Evolutionary conservation across 2,888 invertebrate species (phyloP).

Genomic region (Cephus rjabovi): DNA sequence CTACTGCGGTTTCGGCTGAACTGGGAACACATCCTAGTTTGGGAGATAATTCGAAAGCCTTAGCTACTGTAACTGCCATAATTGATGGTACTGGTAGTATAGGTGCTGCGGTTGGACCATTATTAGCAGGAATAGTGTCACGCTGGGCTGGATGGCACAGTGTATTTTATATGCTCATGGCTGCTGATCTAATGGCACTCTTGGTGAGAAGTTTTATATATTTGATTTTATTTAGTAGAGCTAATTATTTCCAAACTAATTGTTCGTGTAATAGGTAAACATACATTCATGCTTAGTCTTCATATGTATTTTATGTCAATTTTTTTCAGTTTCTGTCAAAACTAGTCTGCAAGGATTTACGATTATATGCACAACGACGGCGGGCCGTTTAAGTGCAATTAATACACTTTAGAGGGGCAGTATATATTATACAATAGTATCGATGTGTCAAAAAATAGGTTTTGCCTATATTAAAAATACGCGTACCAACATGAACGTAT

Average conservation of each 20-base stretch:
- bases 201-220: slow-evolving; percentile 66
- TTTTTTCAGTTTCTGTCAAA: slow-evolving; percentile 63
- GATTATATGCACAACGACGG: slow-evolving; percentile 47
- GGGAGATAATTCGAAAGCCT: slow-evolving; percentile 85
- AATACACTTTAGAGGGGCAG: not conserved
- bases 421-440: not conserved
- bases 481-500: not conserved
- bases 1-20: slow-evolving; percentile 96
- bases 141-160: slow-evolving; percentile 78
- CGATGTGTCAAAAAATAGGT: not conserved
- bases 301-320: slow-evolving; percentile 15
- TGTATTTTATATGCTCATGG: slow-evolving; percentile 92
- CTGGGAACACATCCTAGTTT: slow-evolving; percentile 89
- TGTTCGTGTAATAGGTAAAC: not conserved
- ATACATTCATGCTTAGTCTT: not conserved
- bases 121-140: slow-evolving; percentile 87
- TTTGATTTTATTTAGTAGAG: not conserved
- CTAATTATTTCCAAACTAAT: not conserved
- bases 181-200: slow-evolving; percentile 82
- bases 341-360: slow-evolving; percentile 64
- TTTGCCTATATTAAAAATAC: slow-evolving; percentile 4
- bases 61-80: slow-evolving; percentile 97
- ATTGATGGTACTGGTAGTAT: slow-evolving; percentile 97
- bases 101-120: slow-evolving; percentile 93
- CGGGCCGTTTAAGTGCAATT: slow-evolving; percentile 33